These are phyloP conservation scores for Melinopterus prodromus DNA, from an alignment of 2,888 invertebrate genomes.

Conservation along the genomic window DNA sequence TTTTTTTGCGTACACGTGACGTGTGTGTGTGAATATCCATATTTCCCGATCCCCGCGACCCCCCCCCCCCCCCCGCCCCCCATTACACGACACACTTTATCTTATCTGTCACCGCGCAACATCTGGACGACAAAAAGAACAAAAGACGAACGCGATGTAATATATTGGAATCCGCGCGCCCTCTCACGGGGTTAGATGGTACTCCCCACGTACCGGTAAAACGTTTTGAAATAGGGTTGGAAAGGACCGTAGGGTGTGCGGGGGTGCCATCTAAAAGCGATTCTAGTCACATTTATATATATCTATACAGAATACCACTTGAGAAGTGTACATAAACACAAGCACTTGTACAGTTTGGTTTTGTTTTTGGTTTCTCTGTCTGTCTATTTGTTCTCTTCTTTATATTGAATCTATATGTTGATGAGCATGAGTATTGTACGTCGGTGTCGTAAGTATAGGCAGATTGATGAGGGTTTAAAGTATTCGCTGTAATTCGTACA, in stretches of 20 bases:
- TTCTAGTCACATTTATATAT: background rate
- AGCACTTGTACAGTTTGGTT: conserved; percentile 10
- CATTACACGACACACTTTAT: background rate
- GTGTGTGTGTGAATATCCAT: conserved; percentile 5
- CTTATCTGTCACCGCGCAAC: conserved; percentile 6
- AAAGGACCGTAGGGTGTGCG: background rate
- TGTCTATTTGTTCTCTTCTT: conserved; percentile 21
- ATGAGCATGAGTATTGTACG: conserved; percentile 19
- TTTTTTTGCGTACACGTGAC: conserved; percentile 17
- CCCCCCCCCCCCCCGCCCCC: conserved; percentile 17
- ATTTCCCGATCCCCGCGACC: conserved; percentile 9
- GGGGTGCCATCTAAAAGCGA: background rate
- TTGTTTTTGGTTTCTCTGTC: conserved; percentile 8
- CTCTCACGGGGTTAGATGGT: conserved; percentile 5
- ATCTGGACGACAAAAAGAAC: conserved; percentile 15
- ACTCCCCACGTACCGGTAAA: background rate
- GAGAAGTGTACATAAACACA: conserved; percentile 21
- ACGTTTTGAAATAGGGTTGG: background rate
- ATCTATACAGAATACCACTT: conserved; percentile 13
- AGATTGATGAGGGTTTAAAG: background rate
- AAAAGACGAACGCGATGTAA: background rate
- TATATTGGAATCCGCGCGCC: conserved; percentile 9
- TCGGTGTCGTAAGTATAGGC: conserved; percentile 13
- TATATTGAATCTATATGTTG: conserved; percentile 19
- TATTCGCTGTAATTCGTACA: background rate